Base-by-base conservation (phyloP, 2,797 vertebrate species). In the Meriones psammophilus region DNA sequence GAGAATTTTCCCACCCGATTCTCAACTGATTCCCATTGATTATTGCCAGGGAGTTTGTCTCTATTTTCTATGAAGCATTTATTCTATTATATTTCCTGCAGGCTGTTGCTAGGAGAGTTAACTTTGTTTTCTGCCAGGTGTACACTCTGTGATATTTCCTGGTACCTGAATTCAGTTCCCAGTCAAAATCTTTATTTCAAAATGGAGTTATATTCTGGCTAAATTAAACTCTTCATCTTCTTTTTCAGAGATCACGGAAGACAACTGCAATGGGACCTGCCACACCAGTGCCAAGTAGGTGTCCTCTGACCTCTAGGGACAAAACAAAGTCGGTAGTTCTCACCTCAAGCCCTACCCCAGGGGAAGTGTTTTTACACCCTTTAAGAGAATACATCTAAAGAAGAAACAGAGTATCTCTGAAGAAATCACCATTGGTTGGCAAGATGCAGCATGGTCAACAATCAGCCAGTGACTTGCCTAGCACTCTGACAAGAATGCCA, bases 281-380 rank as follows among this genome's bases (percentile, higher is more conserved):
- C 99, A 99, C 97, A 99, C 98, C 94, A 99, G 99, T 1, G 99
- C 99, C 54, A 99, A 99, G 99, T 99, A 98, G 73, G 99, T 99
- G 94, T 92, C 78, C 79, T 93, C 71, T 26, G 20, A 17, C 77
- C 73, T 20, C 42, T 28, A 54, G 13, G 89, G 13, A 26, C 0
- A 5, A 4, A 4, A 3, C 33, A 4, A 68, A 89, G 46, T 84
- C 56, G n/a, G 15, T 4, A 22, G 14, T 54, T n/a, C 81, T 39
- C 30, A 64, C 3, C 18, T 66, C 46, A 28, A 50, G 18, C 26
- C n/a, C 56, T 33, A 0, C 17, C 39, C 33, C 78, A 17, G 3
- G 4, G 10, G 20, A 33, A 76, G 46, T 5, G 8, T 2, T 94
- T 76, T 18, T 71, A 64, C 10, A 78, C 9, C 1, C 0, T 74